Base-by-base conservation (phyloP, 2,113 vertebrate species). In the Phylloscopus trochilus region DNA sequence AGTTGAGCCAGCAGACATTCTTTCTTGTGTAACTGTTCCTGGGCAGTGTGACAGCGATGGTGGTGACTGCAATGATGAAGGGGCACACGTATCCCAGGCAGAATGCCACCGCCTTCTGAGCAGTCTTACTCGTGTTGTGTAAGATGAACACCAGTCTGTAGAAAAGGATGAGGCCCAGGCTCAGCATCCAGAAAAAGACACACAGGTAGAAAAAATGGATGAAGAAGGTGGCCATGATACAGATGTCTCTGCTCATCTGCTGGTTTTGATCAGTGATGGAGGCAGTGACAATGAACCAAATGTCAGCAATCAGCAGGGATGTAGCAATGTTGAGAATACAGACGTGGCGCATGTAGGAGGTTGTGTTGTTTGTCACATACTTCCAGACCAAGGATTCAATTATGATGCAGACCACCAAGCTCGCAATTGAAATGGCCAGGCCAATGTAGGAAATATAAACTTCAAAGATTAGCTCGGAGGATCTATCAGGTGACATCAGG, bases 151-250 rank as follows among this genome's bases (percentile, higher is more conserved):
- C 87, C 15, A 99, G 68, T 37, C 99, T 98, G 83, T 99, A 99
- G 77, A 99, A 98, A 33, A 99, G 98, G 73, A 98, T 98, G 67
- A 98, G 88, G 68, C 99, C 99, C 62, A 99, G 97, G 46, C 98
- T 98, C 72, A 99, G 93, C 98, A 99, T 99, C 99, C 99, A 99
- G 96, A 99, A 99, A 90, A 99, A 99, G 96, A 98, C 98, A 23
- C 99, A 96, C 66, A 99, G 97, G 86, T 98, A 99, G 90, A 98
- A 98, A 62, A 99, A 99, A 86, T 99, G 99, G 81, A 98, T 98
- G 69, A 99, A 95, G 64, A 99, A 97, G 6, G 98, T 98, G 15
- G 98, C 72, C 0, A 96, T 75, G n/a, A 91, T 44, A 46, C 99
- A 99, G 96, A 98, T 93, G 1, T 41, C 5, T 3, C 27, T 46